These are phyloP conservation scores for Ectemnius continuus DNA, from an alignment of 2,888 invertebrate species.

Conservation along the genomic window DNA sequence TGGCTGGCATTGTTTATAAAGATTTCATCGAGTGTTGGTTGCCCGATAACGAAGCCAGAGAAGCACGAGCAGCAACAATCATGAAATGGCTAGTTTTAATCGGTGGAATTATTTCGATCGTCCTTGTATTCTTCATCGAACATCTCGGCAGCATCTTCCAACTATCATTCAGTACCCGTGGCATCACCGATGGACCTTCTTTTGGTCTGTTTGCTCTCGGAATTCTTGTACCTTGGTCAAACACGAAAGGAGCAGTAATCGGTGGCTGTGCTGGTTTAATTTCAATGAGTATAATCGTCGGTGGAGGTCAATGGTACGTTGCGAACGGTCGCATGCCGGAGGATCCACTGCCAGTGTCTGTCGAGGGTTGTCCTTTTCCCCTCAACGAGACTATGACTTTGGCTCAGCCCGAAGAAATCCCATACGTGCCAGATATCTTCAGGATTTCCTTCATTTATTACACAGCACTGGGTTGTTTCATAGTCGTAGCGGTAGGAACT, in stretches of 20 bases:
- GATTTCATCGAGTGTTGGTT: slow-evolving; percentile 82
- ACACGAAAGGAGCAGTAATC: slow-evolving; percentile 69
- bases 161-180: slow-evolving; percentile 82
- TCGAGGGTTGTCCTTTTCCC: slow-evolving; percentile 57
- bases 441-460: not conserved
- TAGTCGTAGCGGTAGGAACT: not conserved
- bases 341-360: slow-evolving; percentile 56
- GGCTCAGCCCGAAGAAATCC: not conserved
- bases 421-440: not conserved
- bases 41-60: slow-evolving; percentile 78
- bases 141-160: slow-evolving; percentile 79
- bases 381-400: slow-evolving; percentile 55
- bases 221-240: slow-evolving; percentile 83
- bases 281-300: slow-evolving; percentile 66
- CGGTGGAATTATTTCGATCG: slow-evolving; percentile 79
- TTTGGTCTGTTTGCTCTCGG: slow-evolving; percentile 85
- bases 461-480: not conserved
- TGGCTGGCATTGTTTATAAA: slow-evolving; percentile 84
- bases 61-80: slow-evolving; percentile 79
- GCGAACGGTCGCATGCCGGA: slow-evolving; percentile 54
- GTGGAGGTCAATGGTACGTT: slow-evolving; percentile 67
- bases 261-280: slow-evolving; percentile 51
- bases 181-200: slow-evolving; percentile 84
- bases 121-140: slow-evolving; percentile 82
- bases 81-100: slow-evolving; percentile 81